Conservation (phyloP, 2,888 invertebrate species). For the Lithosia quadra region DNA sequence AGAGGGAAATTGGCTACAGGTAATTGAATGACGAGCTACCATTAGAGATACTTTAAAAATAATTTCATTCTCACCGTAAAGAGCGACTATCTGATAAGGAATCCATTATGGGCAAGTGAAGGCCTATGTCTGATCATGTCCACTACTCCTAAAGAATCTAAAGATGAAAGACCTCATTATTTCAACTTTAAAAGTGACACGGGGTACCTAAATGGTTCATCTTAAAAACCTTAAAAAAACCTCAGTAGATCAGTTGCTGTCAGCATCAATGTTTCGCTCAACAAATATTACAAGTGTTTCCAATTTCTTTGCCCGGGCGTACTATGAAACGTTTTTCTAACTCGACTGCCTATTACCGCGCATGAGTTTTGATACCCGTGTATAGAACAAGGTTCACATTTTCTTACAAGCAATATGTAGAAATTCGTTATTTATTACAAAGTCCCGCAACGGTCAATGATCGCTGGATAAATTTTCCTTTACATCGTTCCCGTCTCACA, state of each 20-base stretch:
- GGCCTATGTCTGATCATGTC: no score
- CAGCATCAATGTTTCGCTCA: background rate
- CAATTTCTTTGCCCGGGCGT: background rate
- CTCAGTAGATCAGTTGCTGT: background rate
- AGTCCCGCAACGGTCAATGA: conserved; percentile 34
- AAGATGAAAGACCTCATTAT: no score
- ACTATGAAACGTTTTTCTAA: background rate
- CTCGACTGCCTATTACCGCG: background rate
- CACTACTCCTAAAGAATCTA: no score
- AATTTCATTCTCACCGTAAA: no score
- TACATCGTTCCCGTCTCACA: conserved; percentile 50
- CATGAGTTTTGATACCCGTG: background rate
- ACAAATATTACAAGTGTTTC: background rate
- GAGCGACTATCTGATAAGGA: no score
- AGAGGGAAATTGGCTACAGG: no score
- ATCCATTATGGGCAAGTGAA: no score
- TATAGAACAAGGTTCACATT: background rate
- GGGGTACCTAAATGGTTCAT: no score
- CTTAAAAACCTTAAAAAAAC: no score
- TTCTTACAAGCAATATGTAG: conserved; percentile 5
- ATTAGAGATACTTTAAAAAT: no score
- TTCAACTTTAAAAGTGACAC: no score
- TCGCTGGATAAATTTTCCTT: conserved; percentile 43
- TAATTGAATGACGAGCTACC: background rate
- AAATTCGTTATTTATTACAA: conserved; percentile 42